A percentile compares a stretch with the other conserved stretches of the same genome.
Conservation (phyloP, 2,888 invertebrate species). For the Mythimna lalbum region DNA sequence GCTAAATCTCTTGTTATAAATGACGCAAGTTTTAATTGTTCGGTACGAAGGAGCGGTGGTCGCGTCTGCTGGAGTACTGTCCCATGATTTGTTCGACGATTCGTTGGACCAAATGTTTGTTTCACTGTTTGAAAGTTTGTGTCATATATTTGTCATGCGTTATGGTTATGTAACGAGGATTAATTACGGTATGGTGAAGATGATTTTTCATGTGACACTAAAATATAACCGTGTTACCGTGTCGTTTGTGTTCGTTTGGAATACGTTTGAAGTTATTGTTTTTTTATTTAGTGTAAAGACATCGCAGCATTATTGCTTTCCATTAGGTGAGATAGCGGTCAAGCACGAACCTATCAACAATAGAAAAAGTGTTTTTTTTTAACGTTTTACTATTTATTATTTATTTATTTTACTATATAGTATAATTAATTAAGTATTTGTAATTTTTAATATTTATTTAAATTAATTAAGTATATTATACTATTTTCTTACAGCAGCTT, state of each 20-base stretch:
- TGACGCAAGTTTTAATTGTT: conserved; percentile 70
- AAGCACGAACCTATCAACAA: too few relatives aligned
- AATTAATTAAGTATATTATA: too few relatives aligned
- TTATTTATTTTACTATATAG: too few relatives aligned
- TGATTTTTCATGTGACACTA: conserved; percentile 19
- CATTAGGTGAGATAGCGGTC: too few relatives aligned
- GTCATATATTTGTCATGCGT: conserved; percentile 36
- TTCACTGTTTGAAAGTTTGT: conserved; percentile 49
- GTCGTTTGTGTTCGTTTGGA: not conserved
- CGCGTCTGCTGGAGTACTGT: conserved; percentile 57
- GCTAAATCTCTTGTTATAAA: conserved; percentile 65
- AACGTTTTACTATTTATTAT: too few relatives aligned
- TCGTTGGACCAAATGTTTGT: conserved; percentile 56
- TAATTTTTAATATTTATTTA: too few relatives aligned
- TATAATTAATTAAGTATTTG: too few relatives aligned
- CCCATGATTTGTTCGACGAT: conserved; percentile 61
- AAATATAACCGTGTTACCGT: not conserved
- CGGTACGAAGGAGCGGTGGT: conserved; percentile 56
- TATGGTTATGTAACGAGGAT: conserved; percentile 13
- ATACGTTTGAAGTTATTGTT: too few relatives aligned
- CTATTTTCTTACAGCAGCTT: too few relatives aligned
- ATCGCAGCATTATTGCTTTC: too few relatives aligned
- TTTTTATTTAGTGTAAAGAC: not conserved
- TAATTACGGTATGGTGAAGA: conserved; percentile 16
- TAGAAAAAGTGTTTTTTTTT: too few relatives aligned